A percentile compares a stretch with the other conserved stretches of the same genome.
phyloP scores from a whole-genome alignment of 2,113 vertebrate species.

The Apeltes quadracus region DNA sequence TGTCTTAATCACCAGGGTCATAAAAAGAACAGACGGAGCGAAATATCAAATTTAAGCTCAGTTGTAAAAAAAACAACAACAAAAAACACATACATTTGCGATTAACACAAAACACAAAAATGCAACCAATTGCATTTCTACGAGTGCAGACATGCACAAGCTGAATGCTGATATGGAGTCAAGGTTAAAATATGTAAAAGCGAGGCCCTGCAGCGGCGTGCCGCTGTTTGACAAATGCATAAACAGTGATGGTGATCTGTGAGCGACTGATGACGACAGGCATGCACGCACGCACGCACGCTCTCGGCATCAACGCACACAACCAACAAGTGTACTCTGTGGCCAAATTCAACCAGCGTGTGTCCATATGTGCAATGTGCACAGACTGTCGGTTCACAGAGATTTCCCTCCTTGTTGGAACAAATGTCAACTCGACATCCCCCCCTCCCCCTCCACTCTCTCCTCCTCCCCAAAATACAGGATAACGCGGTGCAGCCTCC shows the following conservation, averaged over 20 bases:
- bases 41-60: constrained; percentile 28
- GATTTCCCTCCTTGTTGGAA: constrained; percentile 72
- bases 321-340: constrained; percentile 44
- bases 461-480: constrained; percentile 76
- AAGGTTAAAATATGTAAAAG: constrained; percentile 22
- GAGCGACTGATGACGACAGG: constrained; percentile 19
- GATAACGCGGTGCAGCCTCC: constrained; percentile 79
- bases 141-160: background rate
- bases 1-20: background rate
- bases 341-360: constrained; percentile 38
- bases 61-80: background rate
- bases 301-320: constrained; percentile 33
- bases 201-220: constrained; percentile 9
- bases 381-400: constrained; percentile 44
- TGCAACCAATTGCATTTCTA: background rate
- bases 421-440: constrained; percentile 73
- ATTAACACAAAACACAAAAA: constrained; percentile 22
- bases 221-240: constrained; percentile 43
- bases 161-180: constrained; percentile 6
- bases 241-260: constrained; percentile 43
- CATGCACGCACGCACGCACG: constrained; percentile 19
- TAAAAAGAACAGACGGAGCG: constrained; percentile 6
- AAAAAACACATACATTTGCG: constrained; percentile 2
- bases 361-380: constrained; percentile 43
- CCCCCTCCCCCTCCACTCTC: constrained; percentile 60